Evolutionary conservation across 2,888 invertebrate genomes (phyloP).

Genomic region (Sycophila texana): DNA sequence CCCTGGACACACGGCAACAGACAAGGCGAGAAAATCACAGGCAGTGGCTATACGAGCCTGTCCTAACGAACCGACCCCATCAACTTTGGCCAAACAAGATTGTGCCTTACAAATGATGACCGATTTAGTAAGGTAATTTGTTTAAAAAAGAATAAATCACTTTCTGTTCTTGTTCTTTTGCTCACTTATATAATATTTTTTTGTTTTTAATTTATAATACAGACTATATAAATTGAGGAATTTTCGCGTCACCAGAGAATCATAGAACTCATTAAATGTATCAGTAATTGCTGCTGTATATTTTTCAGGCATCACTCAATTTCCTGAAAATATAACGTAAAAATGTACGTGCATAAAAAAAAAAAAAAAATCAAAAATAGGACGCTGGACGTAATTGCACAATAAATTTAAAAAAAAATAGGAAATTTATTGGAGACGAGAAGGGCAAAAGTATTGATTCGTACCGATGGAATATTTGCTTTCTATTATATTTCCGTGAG

Average conservation of each 20-base stretch:
- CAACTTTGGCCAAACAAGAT: slow-evolving; percentile 3
- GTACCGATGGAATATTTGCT: neutral
- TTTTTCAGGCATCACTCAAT: neutral
- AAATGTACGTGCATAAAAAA: neutral
- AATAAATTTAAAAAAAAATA: neutral
- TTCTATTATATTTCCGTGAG: neutral
- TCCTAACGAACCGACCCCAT: neutral
- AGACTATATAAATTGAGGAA: too few species aligned
- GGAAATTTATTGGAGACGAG: neutral
- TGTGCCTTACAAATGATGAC: neutral
- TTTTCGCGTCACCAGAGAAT: too few species aligned
- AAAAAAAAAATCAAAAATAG: too few species aligned
- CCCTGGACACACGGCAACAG: neutral
- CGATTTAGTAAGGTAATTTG: neutral
- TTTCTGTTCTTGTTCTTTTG: too few species aligned
- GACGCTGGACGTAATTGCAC: too few species aligned
- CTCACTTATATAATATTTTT: too few species aligned
- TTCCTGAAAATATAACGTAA: neutral
- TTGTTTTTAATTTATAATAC: too few species aligned
- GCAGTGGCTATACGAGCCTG: neutral
- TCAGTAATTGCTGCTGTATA: too few species aligned
- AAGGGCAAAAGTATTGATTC: neutral
- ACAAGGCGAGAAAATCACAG: slow-evolving; percentile 18
- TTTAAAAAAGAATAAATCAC: neutral
- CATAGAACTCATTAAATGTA: too few species aligned